These are phyloP conservation scores for Cynopterus sphinx DNA, from an alignment of 2,797 vertebrate species.

Conservation along the genomic window DNA sequence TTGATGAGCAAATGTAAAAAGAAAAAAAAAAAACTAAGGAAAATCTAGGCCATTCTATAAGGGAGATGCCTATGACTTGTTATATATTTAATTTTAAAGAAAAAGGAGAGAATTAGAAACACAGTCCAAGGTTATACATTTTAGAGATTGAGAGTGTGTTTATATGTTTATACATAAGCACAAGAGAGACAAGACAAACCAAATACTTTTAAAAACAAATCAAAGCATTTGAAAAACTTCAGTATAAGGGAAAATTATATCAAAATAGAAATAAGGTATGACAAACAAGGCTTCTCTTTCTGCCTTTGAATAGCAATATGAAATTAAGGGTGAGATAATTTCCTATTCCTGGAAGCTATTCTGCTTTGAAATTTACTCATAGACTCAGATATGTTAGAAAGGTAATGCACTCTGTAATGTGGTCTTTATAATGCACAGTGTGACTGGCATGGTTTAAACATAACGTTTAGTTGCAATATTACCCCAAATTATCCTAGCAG, in stretches of 20 bases:
- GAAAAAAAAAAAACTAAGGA: neutral
- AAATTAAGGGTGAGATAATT: constrained; percentile 63
- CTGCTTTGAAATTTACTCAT: constrained; percentile 68
- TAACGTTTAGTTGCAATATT: constrained; percentile 63
- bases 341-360: constrained; percentile 16
- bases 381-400: constrained; percentile 40
- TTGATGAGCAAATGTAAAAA: neutral
- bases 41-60: neutral
- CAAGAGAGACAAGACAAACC: neutral
- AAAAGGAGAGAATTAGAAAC: neutral
- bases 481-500: constrained; percentile 77
- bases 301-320: constrained; percentile 26
- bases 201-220: constrained; percentile 10
- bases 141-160: neutral
- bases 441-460: constrained; percentile 66
- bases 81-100: neutral
- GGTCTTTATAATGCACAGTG: constrained; percentile 63
- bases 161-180: neutral
- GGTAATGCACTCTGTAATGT: constrained; percentile 53
- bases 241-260: neutral
- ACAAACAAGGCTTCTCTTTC: neutral
- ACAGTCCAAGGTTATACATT: neutral
- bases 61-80: neutral
- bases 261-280: constrained; percentile 18
- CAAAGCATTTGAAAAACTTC: constrained; percentile 25